Evolutionary conservation across 1,140 invertebrate genomes (phyloP).

Genomic region (Chrysomallon squamiferum): DNA sequence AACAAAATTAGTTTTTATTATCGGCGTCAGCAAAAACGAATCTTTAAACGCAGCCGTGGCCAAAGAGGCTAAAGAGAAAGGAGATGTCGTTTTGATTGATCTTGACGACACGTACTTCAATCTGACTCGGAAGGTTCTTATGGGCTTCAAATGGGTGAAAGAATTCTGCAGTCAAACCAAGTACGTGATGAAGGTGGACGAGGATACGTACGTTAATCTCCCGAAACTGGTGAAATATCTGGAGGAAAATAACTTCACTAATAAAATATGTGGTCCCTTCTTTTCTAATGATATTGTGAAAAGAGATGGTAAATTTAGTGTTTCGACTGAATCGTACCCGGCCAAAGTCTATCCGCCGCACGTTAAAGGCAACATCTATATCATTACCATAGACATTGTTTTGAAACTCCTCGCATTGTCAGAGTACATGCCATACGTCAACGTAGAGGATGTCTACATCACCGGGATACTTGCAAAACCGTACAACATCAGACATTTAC

Average conservation of each 20-base stretch:
- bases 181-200: slow-evolving; percentile 65
- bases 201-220: slow-evolving; percentile 65
- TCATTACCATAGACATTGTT: slow-evolving; percentile 40
- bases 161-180: slow-evolving; percentile 70
- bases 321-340: not conserved
- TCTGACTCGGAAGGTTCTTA: slow-evolving; percentile 84
- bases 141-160: slow-evolving; percentile 79
- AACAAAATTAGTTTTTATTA: not conserved
- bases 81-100: slow-evolving; percentile 79
- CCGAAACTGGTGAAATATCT: not conserved
- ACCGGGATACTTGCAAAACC: slow-evolving; percentile 60
- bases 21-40: not conserved
- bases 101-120: slow-evolving; percentile 82
- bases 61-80: slow-evolving; percentile 47
- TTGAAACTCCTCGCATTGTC: slow-evolving; percentile 33
- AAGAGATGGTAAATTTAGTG: not conserved
- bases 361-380: slow-evolving; percentile 45
- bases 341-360: not conserved
- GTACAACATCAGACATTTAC: slow-evolving; percentile 27
- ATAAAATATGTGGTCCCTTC: not conserved
- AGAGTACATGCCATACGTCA: slow-evolving; percentile 47
- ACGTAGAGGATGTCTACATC: slow-evolving; percentile 64
- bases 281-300: not conserved
- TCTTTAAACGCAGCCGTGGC: not conserved
- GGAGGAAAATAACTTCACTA: not conserved